Evolutionary conservation across 2,113 vertebrate species (phyloP).

Genomic region (Corynorhinus townsendii): DNA sequence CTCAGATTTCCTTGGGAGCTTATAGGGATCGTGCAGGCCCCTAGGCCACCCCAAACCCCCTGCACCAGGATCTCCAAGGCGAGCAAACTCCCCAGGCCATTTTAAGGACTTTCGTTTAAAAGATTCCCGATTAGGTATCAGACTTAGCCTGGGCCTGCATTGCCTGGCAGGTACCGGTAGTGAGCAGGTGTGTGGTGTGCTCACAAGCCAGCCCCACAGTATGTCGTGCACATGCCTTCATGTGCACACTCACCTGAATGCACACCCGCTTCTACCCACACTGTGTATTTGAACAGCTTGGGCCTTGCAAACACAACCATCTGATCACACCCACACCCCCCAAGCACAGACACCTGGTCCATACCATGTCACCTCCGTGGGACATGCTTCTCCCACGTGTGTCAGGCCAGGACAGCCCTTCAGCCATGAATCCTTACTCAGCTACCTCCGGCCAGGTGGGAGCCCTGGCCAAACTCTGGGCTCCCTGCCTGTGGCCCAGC

Average conservation of each 20-base stretch:
- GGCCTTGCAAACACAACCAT: slow-evolving; percentile 5
- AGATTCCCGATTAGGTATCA: not conserved
- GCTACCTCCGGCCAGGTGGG: slow-evolving; percentile 26
- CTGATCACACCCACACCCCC: not conserved
- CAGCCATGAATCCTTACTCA: slow-evolving; percentile 15
- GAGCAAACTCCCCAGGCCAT: not conserved
- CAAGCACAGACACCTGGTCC: not conserved
- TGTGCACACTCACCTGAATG: not conserved
- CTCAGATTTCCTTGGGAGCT: not conserved
- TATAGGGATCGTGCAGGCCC: too few relatives aligned
- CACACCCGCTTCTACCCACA: not conserved
- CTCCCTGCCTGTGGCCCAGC: not conserved
- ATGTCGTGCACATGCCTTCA: not conserved
- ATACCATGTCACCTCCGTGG: not conserved
- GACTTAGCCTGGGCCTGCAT: not conserved
- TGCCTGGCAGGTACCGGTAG: not conserved
- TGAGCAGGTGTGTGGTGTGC: not conserved
- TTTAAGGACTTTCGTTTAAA: not conserved
- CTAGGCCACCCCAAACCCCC: not conserved
- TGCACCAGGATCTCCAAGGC: not conserved
- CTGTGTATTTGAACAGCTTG: slow-evolving; percentile 13
- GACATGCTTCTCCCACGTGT: not conserved
- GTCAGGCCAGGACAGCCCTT: not conserved
- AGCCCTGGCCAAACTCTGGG: not conserved
- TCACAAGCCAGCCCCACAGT: not conserved